phyloP scores from a whole-genome alignment of 2,113 vertebrate genomes.

The Pseudolaguvia tuberculata region DNA sequence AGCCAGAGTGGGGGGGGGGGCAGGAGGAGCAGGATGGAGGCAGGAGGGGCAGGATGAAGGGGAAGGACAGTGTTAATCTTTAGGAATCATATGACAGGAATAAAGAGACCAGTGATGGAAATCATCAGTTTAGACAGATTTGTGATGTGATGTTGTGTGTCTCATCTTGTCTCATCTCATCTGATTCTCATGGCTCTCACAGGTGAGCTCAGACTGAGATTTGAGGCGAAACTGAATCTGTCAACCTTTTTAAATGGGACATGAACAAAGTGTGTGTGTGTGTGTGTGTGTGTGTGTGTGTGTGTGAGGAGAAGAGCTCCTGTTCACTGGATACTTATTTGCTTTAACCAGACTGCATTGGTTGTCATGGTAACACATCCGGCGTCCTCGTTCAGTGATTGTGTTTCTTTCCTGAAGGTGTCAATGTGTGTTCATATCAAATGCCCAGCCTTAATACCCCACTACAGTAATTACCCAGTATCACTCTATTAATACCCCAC shows the following conservation, averaged over 20 bases:
- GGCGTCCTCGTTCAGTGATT: slow-evolving; percentile 29
- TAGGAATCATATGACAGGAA: background rate
- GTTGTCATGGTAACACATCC: slow-evolving; percentile 54
- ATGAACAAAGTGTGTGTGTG: background rate
- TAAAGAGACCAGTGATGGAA: background rate
- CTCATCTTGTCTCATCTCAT: background rate
- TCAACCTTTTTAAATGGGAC: too few relatives aligned
- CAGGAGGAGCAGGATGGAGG: too few relatives aligned
- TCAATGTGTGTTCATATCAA: too few relatives aligned
- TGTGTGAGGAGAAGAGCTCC: background rate
- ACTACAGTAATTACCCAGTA: too few relatives aligned
- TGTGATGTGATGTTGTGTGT: too few relatives aligned
- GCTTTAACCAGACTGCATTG: slow-evolving; percentile 39
- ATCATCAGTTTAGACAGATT: too few relatives aligned
- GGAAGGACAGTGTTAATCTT: background rate
- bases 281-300: too few relatives aligned
- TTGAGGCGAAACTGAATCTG: background rate
- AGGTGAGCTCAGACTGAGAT: background rate
- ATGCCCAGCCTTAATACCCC: too few relatives aligned
- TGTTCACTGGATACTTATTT: slow-evolving; percentile 49
- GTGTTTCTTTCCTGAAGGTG: too few relatives aligned
- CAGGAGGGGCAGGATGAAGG: too few relatives aligned
- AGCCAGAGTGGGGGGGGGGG: too few relatives aligned
- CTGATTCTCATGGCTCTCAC: background rate
- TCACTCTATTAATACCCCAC: too few relatives aligned